These are phyloP conservation scores for Caracal caracal DNA, from an alignment of 2,113 vertebrate species.

Conservation along the genomic window DNA sequence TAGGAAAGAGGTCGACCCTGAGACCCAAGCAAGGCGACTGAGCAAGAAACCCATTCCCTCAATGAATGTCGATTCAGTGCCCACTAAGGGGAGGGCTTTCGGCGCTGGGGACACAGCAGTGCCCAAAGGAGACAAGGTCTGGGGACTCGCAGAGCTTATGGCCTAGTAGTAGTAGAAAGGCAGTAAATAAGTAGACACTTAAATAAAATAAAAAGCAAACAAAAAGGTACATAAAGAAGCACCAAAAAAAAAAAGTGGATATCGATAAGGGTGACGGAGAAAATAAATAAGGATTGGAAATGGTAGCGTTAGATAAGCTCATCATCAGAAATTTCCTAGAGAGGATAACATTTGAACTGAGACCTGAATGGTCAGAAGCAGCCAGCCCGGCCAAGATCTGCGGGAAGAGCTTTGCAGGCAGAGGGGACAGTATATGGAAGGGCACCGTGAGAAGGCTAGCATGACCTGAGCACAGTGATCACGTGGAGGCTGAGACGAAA, in stretches of 20 bases:
- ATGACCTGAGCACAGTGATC: too few relatives aligned
- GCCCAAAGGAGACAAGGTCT: too few relatives aligned
- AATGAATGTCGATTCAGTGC: not conserved
- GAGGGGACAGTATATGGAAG: not conserved
- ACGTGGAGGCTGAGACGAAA: not conserved
- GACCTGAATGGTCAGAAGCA: not conserved
- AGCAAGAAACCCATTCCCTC: not conserved
- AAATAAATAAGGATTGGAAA: not conserved
- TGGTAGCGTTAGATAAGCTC: not conserved
- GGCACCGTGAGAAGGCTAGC: not conserved
- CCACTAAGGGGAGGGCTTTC: not conserved
- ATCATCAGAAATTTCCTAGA: not conserved
- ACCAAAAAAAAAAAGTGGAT: not conserved
- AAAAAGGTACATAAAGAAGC: not conserved
- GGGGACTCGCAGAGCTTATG: not conserved
- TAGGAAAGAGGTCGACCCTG: not conserved
- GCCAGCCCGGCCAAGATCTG: too few relatives aligned
- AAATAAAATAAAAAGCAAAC: not conserved
- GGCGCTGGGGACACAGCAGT: not conserved
- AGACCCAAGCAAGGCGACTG: accelerated
- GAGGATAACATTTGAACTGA: not conserved
- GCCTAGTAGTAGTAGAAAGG: not conserved
- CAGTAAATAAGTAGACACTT: not conserved
- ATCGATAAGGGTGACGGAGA: not conserved
- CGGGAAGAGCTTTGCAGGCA: not conserved